Evolutionary conservation across 2,113 vertebrate species (phyloP).

Genomic region (Ictalurus punctatus): DNA sequence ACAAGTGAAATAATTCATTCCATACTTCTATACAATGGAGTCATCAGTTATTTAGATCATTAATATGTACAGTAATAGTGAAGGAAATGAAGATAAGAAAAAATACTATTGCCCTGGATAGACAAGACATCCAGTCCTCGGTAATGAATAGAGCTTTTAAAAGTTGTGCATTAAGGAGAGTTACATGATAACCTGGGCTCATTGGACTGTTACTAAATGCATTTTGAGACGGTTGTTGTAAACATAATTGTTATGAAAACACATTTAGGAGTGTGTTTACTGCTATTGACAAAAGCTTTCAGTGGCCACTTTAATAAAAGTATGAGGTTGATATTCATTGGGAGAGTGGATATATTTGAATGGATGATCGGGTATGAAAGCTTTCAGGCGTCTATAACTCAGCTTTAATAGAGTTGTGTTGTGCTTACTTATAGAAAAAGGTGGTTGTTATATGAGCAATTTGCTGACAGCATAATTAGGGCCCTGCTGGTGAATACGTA

Average conservation of each 20-base stretch:
- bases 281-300: slow-evolving; percentile 29
- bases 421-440: slow-evolving; percentile 40
- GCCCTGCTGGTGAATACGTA: slow-evolving; percentile 21
- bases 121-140: not conserved
- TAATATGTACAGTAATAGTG: not conserved
- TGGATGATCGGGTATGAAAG: slow-evolving; percentile 42
- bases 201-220: not conserved
- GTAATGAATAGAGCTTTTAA: not conserved
- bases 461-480: slow-evolving; percentile 43
- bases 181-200: not conserved
- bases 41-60: not conserved
- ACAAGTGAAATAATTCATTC: not conserved
- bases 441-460: slow-evolving; percentile 21
- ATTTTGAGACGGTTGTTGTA: not conserved
- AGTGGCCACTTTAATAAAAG: slow-evolving; percentile 36
- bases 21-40: not conserved
- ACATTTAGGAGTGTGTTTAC: slow-evolving; percentile 30
- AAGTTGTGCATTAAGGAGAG: not conserved
- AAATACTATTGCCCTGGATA: not conserved
- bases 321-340: slow-evolving; percentile 29
- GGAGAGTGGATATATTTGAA: slow-evolving; percentile 20
- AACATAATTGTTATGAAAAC: not conserved
- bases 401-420: slow-evolving; percentile 39
- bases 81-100: not conserved
- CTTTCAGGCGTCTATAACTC: slow-evolving; percentile 30